Evolutionary conservation across 2,888 invertebrate species (phyloP).

Genomic region (Macropis europaea): DNA sequence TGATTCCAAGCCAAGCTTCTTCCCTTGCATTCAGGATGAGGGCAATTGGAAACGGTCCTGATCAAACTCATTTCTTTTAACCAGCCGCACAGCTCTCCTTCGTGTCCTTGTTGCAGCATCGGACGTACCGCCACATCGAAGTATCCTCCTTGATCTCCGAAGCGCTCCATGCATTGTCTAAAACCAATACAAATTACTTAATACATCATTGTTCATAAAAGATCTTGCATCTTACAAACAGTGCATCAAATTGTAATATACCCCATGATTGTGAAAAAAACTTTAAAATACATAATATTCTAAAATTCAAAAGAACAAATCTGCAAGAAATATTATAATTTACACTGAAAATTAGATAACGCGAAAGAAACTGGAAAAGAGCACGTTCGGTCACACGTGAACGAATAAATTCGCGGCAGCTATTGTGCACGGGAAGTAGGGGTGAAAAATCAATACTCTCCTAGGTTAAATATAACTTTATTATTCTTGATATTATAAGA

Average conservation of each 20-base stretch:
- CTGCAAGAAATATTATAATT: not conserved
- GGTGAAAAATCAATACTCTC: conserved; percentile 48
- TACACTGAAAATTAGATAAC: not conserved
- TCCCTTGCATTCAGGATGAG: conserved; percentile 77
- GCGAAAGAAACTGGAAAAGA: not conserved
- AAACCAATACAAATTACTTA: conserved; percentile 10
- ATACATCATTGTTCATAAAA: not conserved
- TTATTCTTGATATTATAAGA: not conserved
- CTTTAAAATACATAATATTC: not conserved
- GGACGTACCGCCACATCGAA: conserved; percentile 81
- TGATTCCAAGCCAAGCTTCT: conserved; percentile 80
- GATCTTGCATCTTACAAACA: not conserved
- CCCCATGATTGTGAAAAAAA: too few species aligned
- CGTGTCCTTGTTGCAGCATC: conserved; percentile 81
- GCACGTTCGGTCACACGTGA: conserved; percentile 5
- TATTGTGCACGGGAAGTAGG: not conserved
- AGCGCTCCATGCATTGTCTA: conserved; percentile 49
- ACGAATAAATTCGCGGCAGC: conserved; percentile 14
- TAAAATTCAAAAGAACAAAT: not conserved
- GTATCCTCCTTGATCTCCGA: conserved; percentile 72
- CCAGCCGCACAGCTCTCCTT: conserved; percentile 81
- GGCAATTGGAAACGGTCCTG: conserved; percentile 76
- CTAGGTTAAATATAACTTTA: conserved; percentile 35
- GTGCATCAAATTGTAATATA: not conserved
- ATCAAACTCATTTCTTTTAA: conserved; percentile 81